These are phyloP conservation scores for Onychorhynchus coronatus DNA, from an alignment of 2,113 vertebrate species.

Conservation along the genomic window DNA sequence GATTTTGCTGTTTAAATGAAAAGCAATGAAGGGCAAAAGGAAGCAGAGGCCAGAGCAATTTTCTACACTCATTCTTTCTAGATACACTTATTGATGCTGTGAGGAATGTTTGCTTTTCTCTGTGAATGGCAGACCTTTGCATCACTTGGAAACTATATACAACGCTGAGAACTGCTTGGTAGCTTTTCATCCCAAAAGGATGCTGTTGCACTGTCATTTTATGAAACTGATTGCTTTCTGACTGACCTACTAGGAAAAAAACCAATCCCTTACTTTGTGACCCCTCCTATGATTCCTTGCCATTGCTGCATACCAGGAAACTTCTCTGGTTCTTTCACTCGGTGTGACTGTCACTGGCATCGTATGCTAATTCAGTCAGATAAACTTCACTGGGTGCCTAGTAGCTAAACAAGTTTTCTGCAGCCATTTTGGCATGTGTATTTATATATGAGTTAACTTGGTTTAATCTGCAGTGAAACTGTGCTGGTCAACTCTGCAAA, in stretches of 20 bases:
- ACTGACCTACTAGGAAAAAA: neutral
- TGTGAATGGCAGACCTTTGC: neutral
- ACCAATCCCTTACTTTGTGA: neutral
- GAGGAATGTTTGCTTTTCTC: neutral
- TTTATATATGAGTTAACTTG: neutral
- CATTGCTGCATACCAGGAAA: neutral
- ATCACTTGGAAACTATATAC: neutral
- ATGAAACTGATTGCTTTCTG: neutral
- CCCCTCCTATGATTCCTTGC: neutral
- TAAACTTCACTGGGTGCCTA: neutral
- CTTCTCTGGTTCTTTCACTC: neutral
- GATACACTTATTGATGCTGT: neutral
- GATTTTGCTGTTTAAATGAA: neutral
- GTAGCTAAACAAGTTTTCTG: neutral
- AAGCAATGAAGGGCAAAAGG: neutral
- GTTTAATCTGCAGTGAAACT: neutral
- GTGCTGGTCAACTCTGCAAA: neutral
- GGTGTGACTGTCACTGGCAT: neutral
- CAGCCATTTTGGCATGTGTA: rapidly evolving
- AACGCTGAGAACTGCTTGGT: neutral
- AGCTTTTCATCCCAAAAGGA: neutral
- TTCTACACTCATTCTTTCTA: neutral
- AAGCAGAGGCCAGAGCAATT: neutral
- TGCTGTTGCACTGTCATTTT: neutral
- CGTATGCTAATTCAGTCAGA: neutral